Evolutionary conservation across 2,888 invertebrate species (phyloP).

Genomic region (Trachelus tabidus): DNA sequence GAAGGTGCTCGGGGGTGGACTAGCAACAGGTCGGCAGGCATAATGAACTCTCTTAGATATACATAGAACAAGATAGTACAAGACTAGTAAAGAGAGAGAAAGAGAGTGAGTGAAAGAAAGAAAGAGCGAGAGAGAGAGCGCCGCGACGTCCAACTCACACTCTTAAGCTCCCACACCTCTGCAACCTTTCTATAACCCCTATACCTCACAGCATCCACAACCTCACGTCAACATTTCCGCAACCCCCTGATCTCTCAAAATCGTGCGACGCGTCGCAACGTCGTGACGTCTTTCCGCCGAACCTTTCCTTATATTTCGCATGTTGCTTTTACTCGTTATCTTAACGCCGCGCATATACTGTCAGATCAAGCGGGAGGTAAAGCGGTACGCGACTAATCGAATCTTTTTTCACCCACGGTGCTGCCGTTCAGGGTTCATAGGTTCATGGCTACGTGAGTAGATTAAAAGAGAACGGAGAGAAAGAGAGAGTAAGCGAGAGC

Average conservation of each 20-base stretch:
- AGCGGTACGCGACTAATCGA: not conserved
- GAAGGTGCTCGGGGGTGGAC: slow-evolving; percentile 34
- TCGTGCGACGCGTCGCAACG: not conserved
- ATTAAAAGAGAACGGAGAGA: not conserved
- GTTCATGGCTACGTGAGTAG: not conserved
- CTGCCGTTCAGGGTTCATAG: not conserved
- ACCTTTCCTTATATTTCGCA: not conserved
- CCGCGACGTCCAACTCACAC: not conserved
- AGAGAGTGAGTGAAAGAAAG: not conserved
- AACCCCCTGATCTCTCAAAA: not conserved
- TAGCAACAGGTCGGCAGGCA: slow-evolving; percentile 58
- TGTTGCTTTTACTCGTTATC: not conserved
- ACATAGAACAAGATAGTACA: slow-evolving; percentile 16
- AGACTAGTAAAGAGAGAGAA: slow-evolving; percentile 5
- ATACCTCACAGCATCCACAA: not conserved
- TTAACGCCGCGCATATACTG: not conserved
- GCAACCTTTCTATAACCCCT: not conserved
- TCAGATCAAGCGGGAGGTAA: not conserved
- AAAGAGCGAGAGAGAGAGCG: not conserved
- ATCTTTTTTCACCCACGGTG: not conserved
- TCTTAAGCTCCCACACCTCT: not conserved
- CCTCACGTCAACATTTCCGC: not conserved
- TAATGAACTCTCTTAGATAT: slow-evolving; percentile 50
- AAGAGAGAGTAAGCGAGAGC: not conserved
- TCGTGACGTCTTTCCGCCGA: not conserved